Conservation (phyloP, 2,113 vertebrate genomes). For the Acinonyx jubatus region DNA sequence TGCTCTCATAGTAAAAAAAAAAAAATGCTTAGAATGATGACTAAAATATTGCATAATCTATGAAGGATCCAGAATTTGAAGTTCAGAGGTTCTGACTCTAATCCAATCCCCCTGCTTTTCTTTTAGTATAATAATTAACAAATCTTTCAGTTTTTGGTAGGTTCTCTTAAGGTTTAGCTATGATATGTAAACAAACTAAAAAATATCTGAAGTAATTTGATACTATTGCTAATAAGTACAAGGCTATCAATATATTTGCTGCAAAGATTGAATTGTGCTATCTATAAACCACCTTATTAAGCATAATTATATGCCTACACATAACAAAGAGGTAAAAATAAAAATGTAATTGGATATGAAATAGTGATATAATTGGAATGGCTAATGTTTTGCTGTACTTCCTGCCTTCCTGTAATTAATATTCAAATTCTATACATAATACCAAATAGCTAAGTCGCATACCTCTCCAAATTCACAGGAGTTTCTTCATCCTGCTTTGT, state of each 20-base stretch:
- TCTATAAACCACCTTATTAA: neutral
- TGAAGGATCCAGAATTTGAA: neutral
- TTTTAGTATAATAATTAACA: neutral
- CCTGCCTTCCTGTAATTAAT: neutral
- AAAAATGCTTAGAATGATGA: neutral
- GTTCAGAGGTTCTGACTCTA: neutral
- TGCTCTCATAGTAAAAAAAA: neutral
- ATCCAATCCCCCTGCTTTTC: neutral
- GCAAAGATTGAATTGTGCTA: neutral
- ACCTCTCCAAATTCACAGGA: neutral
- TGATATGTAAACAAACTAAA: neutral
- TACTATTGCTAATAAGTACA: neutral
- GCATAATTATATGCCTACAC: neutral
- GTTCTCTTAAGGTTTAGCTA: neutral
- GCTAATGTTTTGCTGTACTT: neutral
- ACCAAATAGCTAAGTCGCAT: neutral
- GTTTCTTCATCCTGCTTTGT: neutral
- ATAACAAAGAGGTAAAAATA: neutral
- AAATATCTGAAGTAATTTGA: neutral
- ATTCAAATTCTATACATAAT: neutral
- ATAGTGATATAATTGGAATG: neutral
- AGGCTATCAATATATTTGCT: neutral
- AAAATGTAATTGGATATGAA: neutral
- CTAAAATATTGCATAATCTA: neutral
- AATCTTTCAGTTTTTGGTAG: neutral